These are phyloP conservation scores for Ectropis crepuscularia DNA, from an alignment of 2,888 invertebrate genomes.

Conservation along the genomic window DNA sequence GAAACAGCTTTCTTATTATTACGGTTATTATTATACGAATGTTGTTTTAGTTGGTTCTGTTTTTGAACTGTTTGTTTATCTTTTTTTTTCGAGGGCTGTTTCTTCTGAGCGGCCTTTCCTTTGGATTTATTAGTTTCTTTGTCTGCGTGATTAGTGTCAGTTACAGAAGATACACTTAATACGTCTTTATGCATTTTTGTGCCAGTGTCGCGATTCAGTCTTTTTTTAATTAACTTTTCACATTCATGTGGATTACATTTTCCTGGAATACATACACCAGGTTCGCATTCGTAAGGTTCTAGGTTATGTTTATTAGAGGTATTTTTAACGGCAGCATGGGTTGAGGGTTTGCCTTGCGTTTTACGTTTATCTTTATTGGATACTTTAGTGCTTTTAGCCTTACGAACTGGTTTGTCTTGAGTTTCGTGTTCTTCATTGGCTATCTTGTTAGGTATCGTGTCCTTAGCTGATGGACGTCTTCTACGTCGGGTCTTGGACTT, in stretches of 20 bases:
- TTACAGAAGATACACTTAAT: constrained; percentile 1
- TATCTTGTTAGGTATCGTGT: neutral
- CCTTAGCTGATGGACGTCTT: neutral
- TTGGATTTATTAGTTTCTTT: neutral
- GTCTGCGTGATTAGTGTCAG: neutral
- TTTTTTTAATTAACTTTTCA: constrained; percentile 20
- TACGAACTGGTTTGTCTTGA: no score
- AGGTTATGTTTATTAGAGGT: neutral
- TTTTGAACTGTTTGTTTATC: neutral
- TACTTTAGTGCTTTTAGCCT: no score
- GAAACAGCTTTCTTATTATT: constrained; percentile 33
- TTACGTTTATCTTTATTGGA: no score
- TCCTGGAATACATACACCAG: no score
- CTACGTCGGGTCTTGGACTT: neutral
- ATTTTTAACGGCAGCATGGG: no score
- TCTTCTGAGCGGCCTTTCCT: neutral
- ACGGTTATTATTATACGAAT: neutral
- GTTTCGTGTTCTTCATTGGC: neutral
- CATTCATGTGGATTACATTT: neutral
- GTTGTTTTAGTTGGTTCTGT: neutral
- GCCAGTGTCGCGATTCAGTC: constrained; percentile 17
- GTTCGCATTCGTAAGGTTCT: neutral
- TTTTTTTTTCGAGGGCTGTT: neutral
- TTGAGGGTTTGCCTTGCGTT: no score
- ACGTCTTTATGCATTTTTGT: neutral